phyloP scores from a whole-genome alignment of 1,140 invertebrate genomes.

The Papilio dardanus region DNA sequence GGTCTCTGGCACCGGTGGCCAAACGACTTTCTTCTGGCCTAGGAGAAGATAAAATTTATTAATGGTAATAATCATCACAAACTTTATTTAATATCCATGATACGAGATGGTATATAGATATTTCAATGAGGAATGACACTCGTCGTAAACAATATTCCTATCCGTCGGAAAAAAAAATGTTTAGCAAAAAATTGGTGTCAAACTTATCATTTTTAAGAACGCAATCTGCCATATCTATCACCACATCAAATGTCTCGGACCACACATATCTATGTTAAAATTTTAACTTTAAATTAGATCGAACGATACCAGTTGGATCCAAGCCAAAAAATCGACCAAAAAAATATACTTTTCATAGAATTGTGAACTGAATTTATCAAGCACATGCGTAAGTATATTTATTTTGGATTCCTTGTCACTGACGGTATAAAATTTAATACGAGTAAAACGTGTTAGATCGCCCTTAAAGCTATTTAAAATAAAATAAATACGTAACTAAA shows the following conservation, averaged over 20 bases:
- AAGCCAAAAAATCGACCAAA: conserved; percentile 62
- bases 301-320: conserved; percentile 61
- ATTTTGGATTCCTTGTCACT: neutral
- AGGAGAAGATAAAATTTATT: conserved; percentile 61
- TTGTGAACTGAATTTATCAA: conserved; percentile 38
- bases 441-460: neutral
- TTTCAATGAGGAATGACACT: too few relatives aligned
- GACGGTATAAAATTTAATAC: neutral
- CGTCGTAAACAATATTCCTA: too few relatives aligned
- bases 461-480: neutral
- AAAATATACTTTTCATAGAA: conserved; percentile 51
- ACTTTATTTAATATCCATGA: neutral
- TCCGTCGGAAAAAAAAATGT: too few relatives aligned
- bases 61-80: neutral
- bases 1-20: conserved; percentile 90
- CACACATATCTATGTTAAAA: conserved; percentile 54
- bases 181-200: neutral
- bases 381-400: neutral
- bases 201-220: neutral
- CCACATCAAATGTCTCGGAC: conserved; percentile 44
- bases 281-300: conserved; percentile 77
- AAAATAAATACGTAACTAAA: too few relatives aligned
- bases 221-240: conserved; percentile 45
- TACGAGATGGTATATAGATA: too few relatives aligned
- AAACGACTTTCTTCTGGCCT: conserved; percentile 91